Evolutionary conservation across 2,888 invertebrate genomes (phyloP).

Genomic region (Nycteola revayana): DNA sequence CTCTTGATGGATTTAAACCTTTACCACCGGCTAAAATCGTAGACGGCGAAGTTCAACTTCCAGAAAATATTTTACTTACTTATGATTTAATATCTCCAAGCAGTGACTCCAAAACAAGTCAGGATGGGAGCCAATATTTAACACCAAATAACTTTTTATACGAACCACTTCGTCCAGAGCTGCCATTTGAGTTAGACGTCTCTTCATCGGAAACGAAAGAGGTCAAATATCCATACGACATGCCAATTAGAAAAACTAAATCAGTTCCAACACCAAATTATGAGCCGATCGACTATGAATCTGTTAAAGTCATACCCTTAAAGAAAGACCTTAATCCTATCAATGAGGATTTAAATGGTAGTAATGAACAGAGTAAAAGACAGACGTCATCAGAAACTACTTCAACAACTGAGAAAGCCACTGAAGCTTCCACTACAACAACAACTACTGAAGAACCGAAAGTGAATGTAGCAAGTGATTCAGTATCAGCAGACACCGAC

Average conservation of each 20-base stretch:
- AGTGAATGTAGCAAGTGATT: conserved; percentile 43
- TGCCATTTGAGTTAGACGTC: conserved; percentile 65
- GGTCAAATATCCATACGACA: conserved; percentile 55
- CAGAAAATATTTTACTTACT: conserved; percentile 68
- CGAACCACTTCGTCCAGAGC: conserved; percentile 62
- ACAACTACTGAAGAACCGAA: conserved; percentile 43
- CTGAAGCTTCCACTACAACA: conserved; percentile 26
- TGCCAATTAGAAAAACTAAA: conserved; percentile 61
- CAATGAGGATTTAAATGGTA: conserved; percentile 44
- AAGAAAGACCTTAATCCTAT: conserved; percentile 57
- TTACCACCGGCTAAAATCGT: conserved; percentile 62
- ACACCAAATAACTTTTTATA: conserved; percentile 58
- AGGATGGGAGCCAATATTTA: conserved; percentile 31
- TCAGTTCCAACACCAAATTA: conserved; percentile 46
- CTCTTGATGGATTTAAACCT: conserved; percentile 73
- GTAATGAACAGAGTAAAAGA: conserved; percentile 59
- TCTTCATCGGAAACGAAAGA: conserved; percentile 63
- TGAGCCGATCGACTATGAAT: conserved; percentile 68
- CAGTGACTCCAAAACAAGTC: conserved; percentile 39
- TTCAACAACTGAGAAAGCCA: conserved; percentile 1
- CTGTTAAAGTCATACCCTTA: conserved; percentile 70
- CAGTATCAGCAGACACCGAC: conserved; percentile 72
- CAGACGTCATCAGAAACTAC: conserved; percentile 36
- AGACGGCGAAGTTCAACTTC: conserved; percentile 65
- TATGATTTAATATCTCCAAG: conserved; percentile 63